Evolutionary conservation across 2,797 vertebrate genomes (phyloP), one percentile per base, ranked within the genome.

Genomic region (Pempheris klunzingeri): DNA sequence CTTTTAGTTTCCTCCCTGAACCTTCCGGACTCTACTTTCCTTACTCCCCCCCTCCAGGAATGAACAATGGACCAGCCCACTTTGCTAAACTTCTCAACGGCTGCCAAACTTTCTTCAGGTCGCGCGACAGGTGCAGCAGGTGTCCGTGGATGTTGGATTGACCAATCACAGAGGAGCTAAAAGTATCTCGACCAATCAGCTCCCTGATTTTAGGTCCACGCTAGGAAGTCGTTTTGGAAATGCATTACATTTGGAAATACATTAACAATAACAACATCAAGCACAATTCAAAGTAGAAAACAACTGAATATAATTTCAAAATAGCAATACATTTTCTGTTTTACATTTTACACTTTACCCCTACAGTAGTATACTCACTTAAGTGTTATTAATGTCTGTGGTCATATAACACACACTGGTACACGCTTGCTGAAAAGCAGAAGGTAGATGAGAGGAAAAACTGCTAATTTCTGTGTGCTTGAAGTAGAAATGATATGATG

Each of bases 41-140:
- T 44, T 26, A 36, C 71, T 80, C 30, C 69, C 52, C 26, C 8
- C 66, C 87, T 72, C n/a, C 63, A 10, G 34, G 26, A 43, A 14
- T 30, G 39, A 72, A 87, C 77, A 90, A 91, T 94, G 88, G 92
- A 64, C 77, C 88, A 70, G 81, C 74, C 93, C 92, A 82, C 82
- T 82, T 28, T 2, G 34, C 30, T 30, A 1, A 83, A 91, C 84
- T 90, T 87, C 72, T 57, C 50, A 57, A 66, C 74, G 39, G 49
- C 62, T 79, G 76, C 26, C 47, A 82, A 91, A 92, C 82, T 88
- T 90, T 84, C 49, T 55, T 32, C 62, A 64, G 71, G 82, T 76
- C 30, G 78, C 64, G 79, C 74, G 78, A 88, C 92, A 93, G 91
- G 90, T 92, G 91, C 65, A 11, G 38, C 74, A 72, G 70, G 61